phyloP scores from a whole-genome alignment of 53 echinoderm and acorn worm species.

The Temnopleurus reevesii region DNA sequence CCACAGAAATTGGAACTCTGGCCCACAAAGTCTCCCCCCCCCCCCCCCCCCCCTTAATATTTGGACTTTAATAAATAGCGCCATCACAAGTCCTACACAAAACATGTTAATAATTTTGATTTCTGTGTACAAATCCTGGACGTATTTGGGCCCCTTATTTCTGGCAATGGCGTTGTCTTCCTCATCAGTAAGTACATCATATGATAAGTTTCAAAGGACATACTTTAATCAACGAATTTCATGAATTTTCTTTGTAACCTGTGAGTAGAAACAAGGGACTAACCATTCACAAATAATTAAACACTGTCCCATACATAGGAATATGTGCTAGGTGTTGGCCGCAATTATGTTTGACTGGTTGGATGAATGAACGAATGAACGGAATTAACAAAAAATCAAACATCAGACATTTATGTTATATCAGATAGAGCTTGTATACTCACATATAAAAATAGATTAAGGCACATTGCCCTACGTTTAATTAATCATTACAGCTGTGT shows the following conservation, averaged over 20 bases:
- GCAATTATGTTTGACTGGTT: background rate
- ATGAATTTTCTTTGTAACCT: background rate
- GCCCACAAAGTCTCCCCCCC: too few species aligned
- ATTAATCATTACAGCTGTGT: background rate
- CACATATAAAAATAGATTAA: background rate
- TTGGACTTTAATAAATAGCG: too few species aligned
- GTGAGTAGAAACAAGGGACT: background rate
- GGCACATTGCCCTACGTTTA: background rate
- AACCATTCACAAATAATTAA: background rate
- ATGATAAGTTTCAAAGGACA: background rate
- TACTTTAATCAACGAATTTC: background rate
- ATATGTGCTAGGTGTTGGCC: background rate
- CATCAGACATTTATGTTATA: background rate
- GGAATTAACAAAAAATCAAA: background rate
- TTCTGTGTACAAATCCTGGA: background rate
- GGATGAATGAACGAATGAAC: background rate
- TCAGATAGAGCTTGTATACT: background rate
- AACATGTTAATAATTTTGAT: background rate
- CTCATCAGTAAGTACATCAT: background rate
- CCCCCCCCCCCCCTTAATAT: too few species aligned
- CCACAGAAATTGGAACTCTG: too few species aligned
- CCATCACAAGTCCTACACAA: background rate
- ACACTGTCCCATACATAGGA: background rate
- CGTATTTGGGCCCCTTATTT: background rate
- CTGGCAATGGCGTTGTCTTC: conserved; percentile 10